Conservation (phyloP, 2,797 vertebrate species). For the Lemur catta region DNA sequence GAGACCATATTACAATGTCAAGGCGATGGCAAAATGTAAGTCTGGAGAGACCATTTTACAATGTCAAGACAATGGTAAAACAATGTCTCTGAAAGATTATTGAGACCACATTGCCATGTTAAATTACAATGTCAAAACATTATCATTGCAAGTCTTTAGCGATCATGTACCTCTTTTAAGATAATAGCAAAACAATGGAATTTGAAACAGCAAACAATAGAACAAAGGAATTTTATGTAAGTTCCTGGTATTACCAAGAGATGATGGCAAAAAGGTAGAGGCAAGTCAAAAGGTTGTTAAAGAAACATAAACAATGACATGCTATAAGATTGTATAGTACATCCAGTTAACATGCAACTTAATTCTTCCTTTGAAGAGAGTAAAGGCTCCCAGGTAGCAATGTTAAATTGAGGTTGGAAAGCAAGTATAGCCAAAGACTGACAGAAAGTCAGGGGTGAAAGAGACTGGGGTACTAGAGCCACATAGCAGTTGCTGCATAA, state of each 20-base stretch:
- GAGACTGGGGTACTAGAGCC: background rate
- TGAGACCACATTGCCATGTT: conserved; percentile 85
- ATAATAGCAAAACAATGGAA: conserved; percentile 74
- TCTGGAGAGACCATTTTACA: conserved; percentile 87
- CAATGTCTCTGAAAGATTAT: conserved; percentile 83
- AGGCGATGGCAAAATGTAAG: conserved; percentile 85
- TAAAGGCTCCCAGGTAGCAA: background rate
- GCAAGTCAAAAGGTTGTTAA: conserved; percentile 59
- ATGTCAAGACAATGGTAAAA: conserved; percentile 85
- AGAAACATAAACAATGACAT: background rate
- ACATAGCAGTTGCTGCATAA: background rate
- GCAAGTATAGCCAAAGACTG: background rate
- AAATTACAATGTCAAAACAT: conserved; percentile 87
- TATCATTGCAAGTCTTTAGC: conserved; percentile 77
- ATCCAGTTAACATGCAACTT: background rate
- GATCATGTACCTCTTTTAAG: conserved; percentile 69
- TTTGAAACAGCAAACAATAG: conserved; percentile 75
- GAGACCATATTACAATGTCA: conserved; percentile 88
- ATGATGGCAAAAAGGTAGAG: conserved; percentile 54
- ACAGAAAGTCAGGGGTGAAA: background rate
- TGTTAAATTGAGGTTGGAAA: background rate
- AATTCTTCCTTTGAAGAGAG: conserved; percentile 20
- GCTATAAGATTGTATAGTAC: background rate
- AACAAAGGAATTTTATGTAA: conserved; percentile 62
- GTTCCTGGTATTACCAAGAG: conserved; percentile 29